Evolutionary conservation across 2,888 invertebrate genomes (phyloP), one percentile per base, ranked within the genome.

Genomic region (Metopia argyrocephala): DNA sequence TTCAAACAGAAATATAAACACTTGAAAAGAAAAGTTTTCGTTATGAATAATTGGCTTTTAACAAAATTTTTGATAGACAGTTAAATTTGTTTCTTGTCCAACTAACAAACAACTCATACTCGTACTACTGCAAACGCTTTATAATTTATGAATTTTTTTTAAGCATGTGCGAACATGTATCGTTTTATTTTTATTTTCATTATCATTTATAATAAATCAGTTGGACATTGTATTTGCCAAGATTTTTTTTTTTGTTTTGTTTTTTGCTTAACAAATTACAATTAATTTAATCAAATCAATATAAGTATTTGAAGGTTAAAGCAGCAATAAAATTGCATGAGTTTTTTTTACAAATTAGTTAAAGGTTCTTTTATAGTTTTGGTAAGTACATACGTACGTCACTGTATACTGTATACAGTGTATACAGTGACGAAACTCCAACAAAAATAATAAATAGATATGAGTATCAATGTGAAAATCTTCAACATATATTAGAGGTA

Each of bases 241-340:
- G 66, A 57, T 64, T 68, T 66, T 62, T 46, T 54, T 28, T 56
- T 25, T 56, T 23, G 52, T 50, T 28, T 31, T 56, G 48, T 57
- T n/a, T n/a, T n/a, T n/a, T n/a, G n/a, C n/a, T n/a, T 61, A 50
- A 46, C 31, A 66, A 79, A 76, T 64, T 61, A 66, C 68, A 71
- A 76, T 45, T 66, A 79, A 76, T 62, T 56, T 56, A 71, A 76
- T 76, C 71, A 71, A 76, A 66, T 76, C 68, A 48, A 23, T 71
- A 68, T n/a, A n/a, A n/a, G n/a, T n/a, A n/a, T n/a, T 61, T 79
- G 61, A 76, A 79, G 79, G 79, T 71, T 73, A 71, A 79, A 68
- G 23, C 50, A 18, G 23, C 62, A 70, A 79, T 79, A 46, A 76
- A 50, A 76, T 59, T 56, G 50, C 7, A 74, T n/a, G 2, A 27